Percentiles rank a stretch among this genome's conserved stretches.
phyloP scores from a whole-genome alignment of 2,113 vertebrate species.

The Pseudopipra pipra region DNA sequence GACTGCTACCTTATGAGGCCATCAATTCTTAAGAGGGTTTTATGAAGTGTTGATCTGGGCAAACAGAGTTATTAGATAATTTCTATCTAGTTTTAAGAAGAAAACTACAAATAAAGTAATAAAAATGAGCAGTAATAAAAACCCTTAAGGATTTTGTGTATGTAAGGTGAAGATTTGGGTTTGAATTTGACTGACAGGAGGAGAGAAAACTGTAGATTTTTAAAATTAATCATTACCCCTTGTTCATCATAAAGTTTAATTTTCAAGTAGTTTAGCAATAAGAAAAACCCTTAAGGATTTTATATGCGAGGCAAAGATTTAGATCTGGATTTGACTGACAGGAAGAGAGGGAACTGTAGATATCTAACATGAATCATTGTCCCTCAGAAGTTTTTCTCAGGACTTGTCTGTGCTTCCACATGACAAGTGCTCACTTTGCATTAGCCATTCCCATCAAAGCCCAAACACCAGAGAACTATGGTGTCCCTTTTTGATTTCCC shows the following conservation, averaged over 20 bases:
- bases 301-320: not conserved
- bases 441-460: not conserved
- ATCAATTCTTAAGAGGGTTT: conserved; percentile 8
- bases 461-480: not conserved
- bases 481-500: not conserved
- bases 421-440: not conserved
- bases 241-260: not conserved
- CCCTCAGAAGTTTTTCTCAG: not conserved
- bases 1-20: not conserved
- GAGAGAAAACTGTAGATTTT: not conserved
- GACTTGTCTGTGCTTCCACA: not conserved
- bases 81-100: not conserved
- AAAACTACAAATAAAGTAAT: not conserved
- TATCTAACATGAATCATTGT: not conserved
- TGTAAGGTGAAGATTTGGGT: not conserved
- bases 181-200: not conserved
- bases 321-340: not conserved
- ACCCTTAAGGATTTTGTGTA: not conserved
- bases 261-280: conserved; percentile 2
- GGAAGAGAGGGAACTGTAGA: not conserved
- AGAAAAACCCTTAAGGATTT: not conserved
- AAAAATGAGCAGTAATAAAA: not conserved
- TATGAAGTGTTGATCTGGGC: not conserved
- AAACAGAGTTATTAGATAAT: not conserved
- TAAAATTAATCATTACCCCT: not conserved